phyloP scores from a whole-genome alignment of 2,888 invertebrate species.

The Acanthoscelides obtectus region DNA sequence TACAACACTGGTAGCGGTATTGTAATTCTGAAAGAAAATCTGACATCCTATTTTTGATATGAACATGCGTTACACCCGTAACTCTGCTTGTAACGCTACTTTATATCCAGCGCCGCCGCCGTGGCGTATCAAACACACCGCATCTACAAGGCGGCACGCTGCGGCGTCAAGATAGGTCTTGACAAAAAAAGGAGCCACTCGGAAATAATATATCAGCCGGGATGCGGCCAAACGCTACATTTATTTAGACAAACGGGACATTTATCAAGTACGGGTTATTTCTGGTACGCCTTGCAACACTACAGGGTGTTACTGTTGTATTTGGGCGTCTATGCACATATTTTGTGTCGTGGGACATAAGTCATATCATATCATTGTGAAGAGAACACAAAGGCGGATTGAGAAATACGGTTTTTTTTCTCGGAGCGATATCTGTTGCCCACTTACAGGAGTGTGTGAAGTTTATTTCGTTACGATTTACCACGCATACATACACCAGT shows the following conservation, averaged over 20 bases:
- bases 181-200: constrained; percentile 19
- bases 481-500: too few species aligned
- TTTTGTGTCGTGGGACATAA: too few species aligned
- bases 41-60: neutral
- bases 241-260: constrained; percentile 41
- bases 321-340: too few species aligned
- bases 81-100: neutral
- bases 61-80: neutral
- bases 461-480: too few species aligned
- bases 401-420: too few species aligned
- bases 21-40: neutral
- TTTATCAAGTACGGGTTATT: constrained; percentile 40
- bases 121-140: neutral
- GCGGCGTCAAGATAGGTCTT: neutral
- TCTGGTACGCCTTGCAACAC: constrained; percentile 35
- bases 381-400: too few species aligned
- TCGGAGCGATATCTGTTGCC: too few species aligned
- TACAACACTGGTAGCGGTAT: neutral
- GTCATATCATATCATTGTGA: too few species aligned
- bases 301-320: neutral
- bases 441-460: too few species aligned
- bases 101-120: neutral
- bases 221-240: constrained; percentile 40
- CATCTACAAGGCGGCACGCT: neutral
- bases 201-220: constrained; percentile 42